Evolutionary conservation across 2,113 vertebrate genomes (phyloP), one percentile per base, ranked within the genome.

Genomic region (Salvelinus fontinalis): DNA sequence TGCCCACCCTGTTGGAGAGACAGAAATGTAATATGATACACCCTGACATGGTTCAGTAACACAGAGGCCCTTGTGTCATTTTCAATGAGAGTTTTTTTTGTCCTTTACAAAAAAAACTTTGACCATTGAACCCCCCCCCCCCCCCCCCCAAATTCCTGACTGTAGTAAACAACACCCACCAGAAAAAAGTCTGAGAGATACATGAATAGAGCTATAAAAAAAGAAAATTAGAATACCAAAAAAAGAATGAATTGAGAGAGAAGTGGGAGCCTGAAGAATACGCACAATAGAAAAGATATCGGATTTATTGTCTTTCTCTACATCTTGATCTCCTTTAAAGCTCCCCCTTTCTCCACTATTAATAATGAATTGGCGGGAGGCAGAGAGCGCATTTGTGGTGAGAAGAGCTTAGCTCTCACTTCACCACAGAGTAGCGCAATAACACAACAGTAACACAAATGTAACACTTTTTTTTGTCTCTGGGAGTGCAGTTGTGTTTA

Each of bases 1-100:
- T 4, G 60, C 76, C 75, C 82, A 91, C 64, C 79, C 93, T 94
- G n/a, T 70, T 64, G 84, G 20, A 84, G 16, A 51, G 16, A 34
- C 18, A 75, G 31, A 78, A 14, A 34, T 68, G 16, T 3, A 20
- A 34, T n/a, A 39, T 34, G 29, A 68, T 39, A 34, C 1, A 39
- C 5, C 2, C 39, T 34, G 16, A 39, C 31, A 16, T 20, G 29
- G n/a, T 62, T 22, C 18, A 24, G 51, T 22, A 34, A 72, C 20
- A 39, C 49, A 13, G 51, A 44, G 39, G 26, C 1, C 27, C 64
- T 75, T 65, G 12, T 16, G 49, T 16, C 13, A 18, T 14, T 13
- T 16, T 16, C 49, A 54, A 14, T 54, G 12, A 51, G 49, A 51
- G 64, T 66, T 27, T 27, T 27, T 27, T 66, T 26, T 9, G 11